Base-by-base conservation (phyloP, 2,113 vertebrate genomes). In the Sceloporus tristichus region DNA sequence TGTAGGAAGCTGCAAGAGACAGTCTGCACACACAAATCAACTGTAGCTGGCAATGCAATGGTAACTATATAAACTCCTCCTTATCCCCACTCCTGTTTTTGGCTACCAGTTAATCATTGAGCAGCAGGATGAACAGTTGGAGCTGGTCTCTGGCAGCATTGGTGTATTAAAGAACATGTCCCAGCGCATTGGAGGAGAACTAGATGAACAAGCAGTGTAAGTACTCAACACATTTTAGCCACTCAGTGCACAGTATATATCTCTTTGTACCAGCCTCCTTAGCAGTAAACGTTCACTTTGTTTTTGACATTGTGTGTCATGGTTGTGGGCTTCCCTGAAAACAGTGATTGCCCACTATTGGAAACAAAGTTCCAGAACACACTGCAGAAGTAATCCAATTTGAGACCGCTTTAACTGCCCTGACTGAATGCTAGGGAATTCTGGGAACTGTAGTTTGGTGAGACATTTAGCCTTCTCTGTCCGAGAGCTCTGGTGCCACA, bases 151-250 rank as follows among this genome's bases (percentile, higher is more conserved):
- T 25, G 99, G 99, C 95, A 98, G 98, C 90, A 99, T 99, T 0
- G 99, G 98, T 21, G 98, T 99, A 90, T 96, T 99, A 93, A 99
- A 99, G 98, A 99, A 98, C 97, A 99, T 99, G 99, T 99, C 99
- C 6, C 98, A 99, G 94, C 97, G 98, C 91, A 99, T 99, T 5
- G 99, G 99, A 0, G 97, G 98, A 94, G 99, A 99, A 96, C 96
- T 99, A 95, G 99, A 99, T 56, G 98, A 99, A 27, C 99, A 99
- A 94, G 97, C 98, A 9, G 99, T 98, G 99, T 99, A 96, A 98
- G 98, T 96, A 79, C 53, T 11, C 85, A 90, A 0, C 4, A 13
- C 29, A 0, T 0, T 78, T 0, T 3, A 62, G 89, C 54, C 27
- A 9, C 10, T 14, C 23, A 16, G 3, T 9, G 4, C 25, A 21